Evolutionary conservation across 1,140 invertebrate species (phyloP).

Genomic region (Plutomurus gul): DNA sequence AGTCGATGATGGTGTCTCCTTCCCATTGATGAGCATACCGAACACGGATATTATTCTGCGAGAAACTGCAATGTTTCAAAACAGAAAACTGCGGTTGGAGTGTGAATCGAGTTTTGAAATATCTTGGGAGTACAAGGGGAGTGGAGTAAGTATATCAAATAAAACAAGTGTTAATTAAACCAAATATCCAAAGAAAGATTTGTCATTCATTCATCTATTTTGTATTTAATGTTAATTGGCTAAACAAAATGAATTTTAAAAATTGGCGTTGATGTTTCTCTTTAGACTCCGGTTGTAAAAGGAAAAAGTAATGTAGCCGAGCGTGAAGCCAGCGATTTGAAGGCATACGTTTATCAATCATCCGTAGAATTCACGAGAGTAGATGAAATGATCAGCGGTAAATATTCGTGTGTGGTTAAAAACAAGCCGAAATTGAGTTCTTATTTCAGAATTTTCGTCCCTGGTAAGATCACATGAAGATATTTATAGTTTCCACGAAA

Average conservation of each 20-base stretch:
- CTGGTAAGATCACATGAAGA: background rate
- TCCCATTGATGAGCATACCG: background rate
- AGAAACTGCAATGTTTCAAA: conserved; percentile 18
- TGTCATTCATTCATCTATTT: background rate
- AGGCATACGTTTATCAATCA: background rate
- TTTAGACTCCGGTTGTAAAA: background rate
- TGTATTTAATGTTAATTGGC: background rate
- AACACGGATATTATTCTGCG: conserved; percentile 23
- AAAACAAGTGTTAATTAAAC: too few species aligned
- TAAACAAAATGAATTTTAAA: background rate
- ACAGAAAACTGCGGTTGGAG: background rate
- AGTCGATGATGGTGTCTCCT: background rate
- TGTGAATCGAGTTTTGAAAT: background rate
- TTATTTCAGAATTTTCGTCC: background rate
- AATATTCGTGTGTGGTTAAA: conserved; percentile 8
- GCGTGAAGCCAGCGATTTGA: background rate
- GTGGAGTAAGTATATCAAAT: background rate
- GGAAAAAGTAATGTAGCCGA: background rate
- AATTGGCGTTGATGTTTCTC: background rate
- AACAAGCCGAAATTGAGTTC: background rate
- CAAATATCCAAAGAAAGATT: too few species aligned
- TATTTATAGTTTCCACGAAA: background rate
- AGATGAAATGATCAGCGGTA: background rate
- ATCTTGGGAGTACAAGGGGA: background rate
- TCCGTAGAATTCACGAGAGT: background rate